Conservation (phyloP, 2,113 vertebrate species). For the Gobio gobio region DNA sequence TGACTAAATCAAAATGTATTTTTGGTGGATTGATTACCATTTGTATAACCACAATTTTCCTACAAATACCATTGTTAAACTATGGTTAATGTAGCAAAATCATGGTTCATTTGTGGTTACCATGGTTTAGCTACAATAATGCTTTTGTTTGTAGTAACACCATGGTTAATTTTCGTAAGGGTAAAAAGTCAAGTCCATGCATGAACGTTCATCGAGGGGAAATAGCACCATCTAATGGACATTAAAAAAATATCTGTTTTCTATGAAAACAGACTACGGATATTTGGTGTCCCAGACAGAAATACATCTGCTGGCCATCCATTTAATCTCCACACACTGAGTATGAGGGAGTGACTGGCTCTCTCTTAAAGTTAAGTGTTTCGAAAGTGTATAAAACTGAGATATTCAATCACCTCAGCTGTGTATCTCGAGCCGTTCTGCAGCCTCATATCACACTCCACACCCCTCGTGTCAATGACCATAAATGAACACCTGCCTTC, state of each 20-base stretch:
- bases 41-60: too few species aligned
- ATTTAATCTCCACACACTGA: neutral
- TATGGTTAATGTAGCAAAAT: too few species aligned
- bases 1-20: too few species aligned
- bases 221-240: neutral
- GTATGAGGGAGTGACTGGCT: neutral
- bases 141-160: too few species aligned
- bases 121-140: too few species aligned
- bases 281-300: neutral
- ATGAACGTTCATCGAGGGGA: neutral
- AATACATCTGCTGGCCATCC: neutral
- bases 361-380: neutral
- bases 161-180: too few species aligned
- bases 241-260: too few species aligned
- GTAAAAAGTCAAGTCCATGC: neutral
- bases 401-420: neutral
- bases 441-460: neutral
- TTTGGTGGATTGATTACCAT: too few species aligned
- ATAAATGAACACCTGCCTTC: slow-evolving; percentile 7
- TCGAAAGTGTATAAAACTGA: neutral
- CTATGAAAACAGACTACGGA: neutral
- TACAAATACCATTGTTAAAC: too few species aligned
- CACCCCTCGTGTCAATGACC: neutral
- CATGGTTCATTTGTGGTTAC: too few species aligned
- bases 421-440: neutral